Percentiles rank a stretch among this genome's conserved stretches.
Evolutionary conservation across 2,888 invertebrate genomes (phyloP).

Genomic region (Drosophila affinis): DNA sequence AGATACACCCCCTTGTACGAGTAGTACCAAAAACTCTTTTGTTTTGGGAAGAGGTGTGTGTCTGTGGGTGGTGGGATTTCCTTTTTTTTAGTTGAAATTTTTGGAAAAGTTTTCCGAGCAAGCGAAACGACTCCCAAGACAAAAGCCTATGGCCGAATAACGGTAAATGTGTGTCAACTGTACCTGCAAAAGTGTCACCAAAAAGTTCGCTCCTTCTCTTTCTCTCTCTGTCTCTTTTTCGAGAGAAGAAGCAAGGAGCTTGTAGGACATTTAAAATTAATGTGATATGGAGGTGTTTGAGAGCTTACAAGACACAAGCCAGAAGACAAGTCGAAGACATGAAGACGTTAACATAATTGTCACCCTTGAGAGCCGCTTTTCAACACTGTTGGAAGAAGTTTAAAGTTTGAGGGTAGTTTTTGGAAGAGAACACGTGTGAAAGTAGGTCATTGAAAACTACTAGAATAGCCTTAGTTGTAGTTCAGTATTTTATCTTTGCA

Average conservation of each 20-base stretch:
- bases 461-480: neutral
- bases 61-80: slow-evolving; percentile 40
- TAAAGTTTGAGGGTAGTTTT: neutral
- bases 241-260: slow-evolving; percentile 5
- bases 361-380: slow-evolving; percentile 8
- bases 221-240: slow-evolving; percentile 9
- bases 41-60: neutral
- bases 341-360: slow-evolving; percentile 36
- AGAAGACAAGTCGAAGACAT: slow-evolving; percentile 36
- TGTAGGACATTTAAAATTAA: slow-evolving; percentile 65
- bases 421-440: neutral
- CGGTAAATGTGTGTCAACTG: slow-evolving; percentile 61
- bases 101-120: slow-evolving; percentile 52
- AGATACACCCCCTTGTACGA: slow-evolving; percentile 28
- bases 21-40: neutral
- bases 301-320: slow-evolving; percentile 41
- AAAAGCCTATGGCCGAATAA: slow-evolving; percentile 56
- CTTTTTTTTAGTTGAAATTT: slow-evolving; percentile 17
- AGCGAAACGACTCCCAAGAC: slow-evolving; percentile 43
- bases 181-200: slow-evolving; percentile 15
- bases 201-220: slow-evolving; percentile 20
- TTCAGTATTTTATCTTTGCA: neutral
- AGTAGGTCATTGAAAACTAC: neutral
- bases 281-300: slow-evolving; percentile 42
- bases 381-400: slow-evolving; percentile 27